Base-by-base conservation (phyloP, 2,113 vertebrate species). In the Scophthalmus maximus region DNA sequence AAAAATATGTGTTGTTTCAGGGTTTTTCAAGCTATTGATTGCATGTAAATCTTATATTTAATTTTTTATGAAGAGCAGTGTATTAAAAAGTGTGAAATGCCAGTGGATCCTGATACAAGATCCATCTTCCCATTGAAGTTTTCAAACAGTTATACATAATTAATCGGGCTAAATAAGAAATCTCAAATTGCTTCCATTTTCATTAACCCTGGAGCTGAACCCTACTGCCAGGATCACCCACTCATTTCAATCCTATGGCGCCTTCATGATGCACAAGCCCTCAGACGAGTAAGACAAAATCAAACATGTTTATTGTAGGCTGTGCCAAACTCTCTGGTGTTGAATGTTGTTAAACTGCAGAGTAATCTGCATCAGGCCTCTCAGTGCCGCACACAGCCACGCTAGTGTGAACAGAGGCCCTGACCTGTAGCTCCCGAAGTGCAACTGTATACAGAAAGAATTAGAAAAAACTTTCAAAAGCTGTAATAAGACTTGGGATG, bases 261-360 rank as follows among this genome's bases (percentile, higher is more conserved):
- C 38, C 12, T 51, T n/a, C 65, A 14, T 6, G 22, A 61, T 29
- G 47, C 51, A 50, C 57, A 53, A 75, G 73, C 76, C 73, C 69
- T 78, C 64, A 71, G 14, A 87, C 4, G 52, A 0, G n/a, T n/a
- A n/a, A n/a, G 60, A 75, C 76, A 42, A 66, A 82, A 50, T 81
- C 74, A 66, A 65, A 82, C 82, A 68, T 36, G 67, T 82, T 30
- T 55, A n/a, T 30, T 8, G n/a, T 70, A 42, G 4, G n/a, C 59
- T 25, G 23, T 44, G 64, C 62, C 67, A 53, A 60, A 27, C 60
- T 72, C 1, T 77, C 40, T 5, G 7, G 55, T 40, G 40, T 46
- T 44, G 1, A 65, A 49, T 10, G 36, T 22, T 51, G 51, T 34
- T 9, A 50, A 40, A 20, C 12, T 3, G 17, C 27, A 29, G 46